Conservation (phyloP, 2,113 vertebrate genomes). For the Pluvianellus socialis region DNA sequence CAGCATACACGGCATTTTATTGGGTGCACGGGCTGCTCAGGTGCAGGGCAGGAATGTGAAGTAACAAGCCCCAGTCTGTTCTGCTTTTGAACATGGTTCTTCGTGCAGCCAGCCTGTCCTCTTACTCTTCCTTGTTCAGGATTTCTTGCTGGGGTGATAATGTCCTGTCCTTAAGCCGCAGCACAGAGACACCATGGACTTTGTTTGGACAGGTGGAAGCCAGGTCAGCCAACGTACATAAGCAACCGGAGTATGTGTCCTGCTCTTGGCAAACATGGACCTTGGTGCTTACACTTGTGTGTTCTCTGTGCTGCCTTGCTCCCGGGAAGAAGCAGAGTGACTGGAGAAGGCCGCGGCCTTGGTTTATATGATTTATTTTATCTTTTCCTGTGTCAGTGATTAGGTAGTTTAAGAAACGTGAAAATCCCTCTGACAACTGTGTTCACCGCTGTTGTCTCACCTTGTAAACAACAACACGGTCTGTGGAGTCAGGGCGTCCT, state of each 20-base stretch:
- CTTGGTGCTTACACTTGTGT: neutral
- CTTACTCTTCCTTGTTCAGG: neutral
- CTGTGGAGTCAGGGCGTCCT: neutral
- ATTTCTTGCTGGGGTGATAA: neutral
- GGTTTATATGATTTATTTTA: neutral
- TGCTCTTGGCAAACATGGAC: neutral
- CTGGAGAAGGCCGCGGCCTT: neutral
- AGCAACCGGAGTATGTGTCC: rapidly evolving
- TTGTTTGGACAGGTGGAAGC: neutral
- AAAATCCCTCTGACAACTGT: neutral
- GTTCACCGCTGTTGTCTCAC: neutral
- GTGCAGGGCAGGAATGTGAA: neutral
- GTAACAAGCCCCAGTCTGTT: neutral
- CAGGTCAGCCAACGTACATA: neutral
- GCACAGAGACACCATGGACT: neutral
- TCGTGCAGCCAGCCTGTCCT: neutral
- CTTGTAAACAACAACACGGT: neutral
- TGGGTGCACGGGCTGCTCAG: neutral
- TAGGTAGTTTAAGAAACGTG: neutral
- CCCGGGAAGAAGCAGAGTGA: neutral
- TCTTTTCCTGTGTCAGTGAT: neutral
- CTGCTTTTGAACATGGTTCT: rapidly evolving
- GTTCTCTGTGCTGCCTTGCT: neutral
- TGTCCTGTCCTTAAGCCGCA: rapidly evolving
- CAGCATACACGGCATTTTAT: rapidly evolving